phyloP scores from a whole-genome alignment of 2,797 vertebrate genomes.

The Sebastes steindachneri region DNA sequence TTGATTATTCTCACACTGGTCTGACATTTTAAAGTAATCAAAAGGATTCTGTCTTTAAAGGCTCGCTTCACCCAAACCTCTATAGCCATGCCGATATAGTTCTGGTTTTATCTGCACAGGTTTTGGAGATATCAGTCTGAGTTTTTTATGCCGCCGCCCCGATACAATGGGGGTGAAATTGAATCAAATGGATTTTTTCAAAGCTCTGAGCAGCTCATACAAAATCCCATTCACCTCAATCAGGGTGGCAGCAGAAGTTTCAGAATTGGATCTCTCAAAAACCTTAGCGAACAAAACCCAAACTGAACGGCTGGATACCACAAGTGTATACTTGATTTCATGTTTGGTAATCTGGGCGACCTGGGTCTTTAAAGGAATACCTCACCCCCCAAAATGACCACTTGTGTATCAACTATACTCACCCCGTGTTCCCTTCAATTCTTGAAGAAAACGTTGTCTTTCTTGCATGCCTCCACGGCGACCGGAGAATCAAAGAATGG shows the following conservation, averaged over 20 bases:
- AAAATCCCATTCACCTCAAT: slow-evolving; percentile 17
- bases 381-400: not conserved
- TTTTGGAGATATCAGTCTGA: slow-evolving; percentile 20
- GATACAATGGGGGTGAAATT: slow-evolving; percentile 25
- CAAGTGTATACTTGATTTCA: not conserved
- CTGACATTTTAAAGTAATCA: slow-evolving; percentile 6
- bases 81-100: not conserved
- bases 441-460: not conserved
- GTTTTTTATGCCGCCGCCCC: not conserved
- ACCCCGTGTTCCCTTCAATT: not conserved
- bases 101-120: not conserved
- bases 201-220: slow-evolving; percentile 16
- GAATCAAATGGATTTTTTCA: slow-evolving; percentile 42
- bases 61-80: not conserved
- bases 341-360: not conserved
- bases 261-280: slow-evolving; percentile 5
- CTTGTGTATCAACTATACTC: not conserved
- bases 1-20: not conserved
- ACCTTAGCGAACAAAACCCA: not conserved
- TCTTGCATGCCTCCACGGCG: not conserved
- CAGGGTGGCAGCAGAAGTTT: not conserved
- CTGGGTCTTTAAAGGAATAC: not conserved
- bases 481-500: too few species aligned
- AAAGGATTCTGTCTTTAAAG: not conserved
- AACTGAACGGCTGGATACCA: not conserved